Percentiles rank a stretch among this genome's conserved stretches.
Evolutionary conservation across 1,140 invertebrate genomes (phyloP).

Genomic region (Apis cerana): DNA sequence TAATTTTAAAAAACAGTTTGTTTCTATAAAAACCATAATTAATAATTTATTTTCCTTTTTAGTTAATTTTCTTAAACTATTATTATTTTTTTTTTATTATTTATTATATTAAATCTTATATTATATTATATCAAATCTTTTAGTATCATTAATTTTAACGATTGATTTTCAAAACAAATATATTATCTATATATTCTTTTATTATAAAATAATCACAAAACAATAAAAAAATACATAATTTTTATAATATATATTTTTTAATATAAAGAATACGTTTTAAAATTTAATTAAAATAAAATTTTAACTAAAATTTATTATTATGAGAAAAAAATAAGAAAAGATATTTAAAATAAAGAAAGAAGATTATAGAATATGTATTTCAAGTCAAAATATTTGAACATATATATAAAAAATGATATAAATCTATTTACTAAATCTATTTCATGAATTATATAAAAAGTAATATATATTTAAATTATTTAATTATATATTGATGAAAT

Average conservation of each 20-base stretch:
- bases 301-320: background rate
- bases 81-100: background rate
- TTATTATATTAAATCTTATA: background rate
- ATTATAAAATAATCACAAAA: background rate
- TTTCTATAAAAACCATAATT: conserved; percentile 48
- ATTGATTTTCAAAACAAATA: background rate
- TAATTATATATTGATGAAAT: background rate
- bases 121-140: background rate
- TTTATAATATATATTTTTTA: background rate
- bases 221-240: background rate
- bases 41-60: background rate
- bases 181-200: background rate
- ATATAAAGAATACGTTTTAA: background rate
- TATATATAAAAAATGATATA: background rate
- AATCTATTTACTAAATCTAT: background rate
- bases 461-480: background rate
- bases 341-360: background rate
- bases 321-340: background rate
- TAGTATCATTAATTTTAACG: background rate
- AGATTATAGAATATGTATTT: background rate
- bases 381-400: background rate
- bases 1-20: conserved; percentile 6
- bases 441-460: background rate
- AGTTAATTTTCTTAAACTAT: background rate
- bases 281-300: background rate